Conservation (phyloP, 1,140 invertebrate genomes). For the Trachelipus rathkii region DNA sequence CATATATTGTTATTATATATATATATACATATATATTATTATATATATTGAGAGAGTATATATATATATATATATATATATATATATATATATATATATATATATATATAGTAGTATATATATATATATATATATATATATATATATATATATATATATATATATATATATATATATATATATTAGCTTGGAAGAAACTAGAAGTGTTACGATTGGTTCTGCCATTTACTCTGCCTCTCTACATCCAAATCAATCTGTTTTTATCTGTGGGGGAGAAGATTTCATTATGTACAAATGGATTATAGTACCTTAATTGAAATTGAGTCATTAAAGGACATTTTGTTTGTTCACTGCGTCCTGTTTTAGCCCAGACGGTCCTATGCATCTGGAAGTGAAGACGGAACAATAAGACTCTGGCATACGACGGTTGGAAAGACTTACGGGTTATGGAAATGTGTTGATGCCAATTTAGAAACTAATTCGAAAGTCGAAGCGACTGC, state of each 20-base stretch:
- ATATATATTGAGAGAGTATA: no score
- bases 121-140: no score
- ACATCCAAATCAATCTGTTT: constrained; percentile 81
- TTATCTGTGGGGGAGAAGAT: constrained; percentile 94
- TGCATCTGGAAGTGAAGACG: constrained; percentile 94
- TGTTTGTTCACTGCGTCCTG: constrained; percentile 91
- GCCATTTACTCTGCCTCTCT: constrained; percentile 87
- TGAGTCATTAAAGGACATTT: constrained; percentile 99
- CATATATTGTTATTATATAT: no score
- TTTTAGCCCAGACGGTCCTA: constrained; percentile 91
- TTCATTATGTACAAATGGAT: constrained; percentile 96
- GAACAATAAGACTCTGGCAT: constrained; percentile 90
- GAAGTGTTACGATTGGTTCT: constrained; percentile 47
- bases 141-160: no score
- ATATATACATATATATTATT: no score
- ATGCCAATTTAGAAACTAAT: constrained; percentile 47
- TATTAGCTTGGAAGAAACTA: neutral
- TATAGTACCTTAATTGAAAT: constrained; percentile 85
- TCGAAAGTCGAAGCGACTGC: neutral
- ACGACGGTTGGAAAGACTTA: constrained; percentile 91
- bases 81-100: no score
- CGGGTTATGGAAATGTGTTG: constrained; percentile 91
- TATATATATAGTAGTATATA: no score
- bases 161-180: neutral
- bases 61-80: no score